Evolutionary conservation across 2,888 invertebrate genomes (phyloP).

Genomic region (Diplolepis rosae): DNA sequence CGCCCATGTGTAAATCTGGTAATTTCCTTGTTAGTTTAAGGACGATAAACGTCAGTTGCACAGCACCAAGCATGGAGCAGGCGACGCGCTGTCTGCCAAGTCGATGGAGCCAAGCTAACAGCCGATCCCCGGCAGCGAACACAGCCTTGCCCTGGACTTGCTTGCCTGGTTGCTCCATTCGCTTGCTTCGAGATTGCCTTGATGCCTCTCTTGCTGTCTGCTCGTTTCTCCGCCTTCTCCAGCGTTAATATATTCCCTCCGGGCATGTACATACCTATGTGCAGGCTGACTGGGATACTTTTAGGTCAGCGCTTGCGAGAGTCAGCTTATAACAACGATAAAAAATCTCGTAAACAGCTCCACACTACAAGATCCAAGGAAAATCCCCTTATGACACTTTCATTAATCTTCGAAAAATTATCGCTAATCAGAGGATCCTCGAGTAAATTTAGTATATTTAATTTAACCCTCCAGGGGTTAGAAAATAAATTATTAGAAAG

Average conservation of each 20-base stretch:
- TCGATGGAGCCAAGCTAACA: slow-evolving; percentile 47
- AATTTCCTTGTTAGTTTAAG: slow-evolving; percentile 50
- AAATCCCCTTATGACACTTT: background rate
- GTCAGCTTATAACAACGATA: slow-evolving; percentile 41
- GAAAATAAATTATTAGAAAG: background rate
- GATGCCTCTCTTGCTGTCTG: slow-evolving; percentile 46
- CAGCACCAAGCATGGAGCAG: slow-evolving; percentile 47
- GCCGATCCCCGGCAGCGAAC: slow-evolving; percentile 36
- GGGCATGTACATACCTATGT: slow-evolving; percentile 47
- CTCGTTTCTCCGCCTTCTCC: slow-evolving; percentile 44
- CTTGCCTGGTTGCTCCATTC: slow-evolving; percentile 35
- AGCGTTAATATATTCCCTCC: slow-evolving; percentile 47
- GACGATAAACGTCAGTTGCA: slow-evolving; percentile 51
- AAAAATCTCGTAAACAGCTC: slow-evolving; percentile 41
- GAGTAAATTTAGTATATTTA: background rate
- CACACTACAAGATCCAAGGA: background rate
- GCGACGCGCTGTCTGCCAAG: slow-evolving; percentile 62
- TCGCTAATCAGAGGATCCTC: background rate
- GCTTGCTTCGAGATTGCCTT: slow-evolving; percentile 38
- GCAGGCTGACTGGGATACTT: slow-evolving; percentile 46
- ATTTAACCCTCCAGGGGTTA: background rate
- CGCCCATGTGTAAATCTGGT: slow-evolving; percentile 47
- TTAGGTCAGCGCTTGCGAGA: slow-evolving; percentile 48
- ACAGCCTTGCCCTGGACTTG: slow-evolving; percentile 35
- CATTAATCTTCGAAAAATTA: background rate